Evolutionary conservation across 2,888 invertebrate species (phyloP).

Genomic region (Nezara viridula): DNA sequence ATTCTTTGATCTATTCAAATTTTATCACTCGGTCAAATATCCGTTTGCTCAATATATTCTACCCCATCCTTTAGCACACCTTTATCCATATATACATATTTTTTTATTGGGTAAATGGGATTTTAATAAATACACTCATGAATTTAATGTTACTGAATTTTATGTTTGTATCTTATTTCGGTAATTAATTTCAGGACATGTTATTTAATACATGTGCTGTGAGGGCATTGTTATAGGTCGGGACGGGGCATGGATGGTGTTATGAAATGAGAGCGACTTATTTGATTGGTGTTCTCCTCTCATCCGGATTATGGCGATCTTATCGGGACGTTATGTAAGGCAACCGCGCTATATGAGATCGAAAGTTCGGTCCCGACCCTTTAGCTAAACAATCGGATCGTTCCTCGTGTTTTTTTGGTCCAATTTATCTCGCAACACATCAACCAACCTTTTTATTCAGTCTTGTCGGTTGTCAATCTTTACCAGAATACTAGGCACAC

Average conservation of each 20-base stretch:
- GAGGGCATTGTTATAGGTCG: background rate
- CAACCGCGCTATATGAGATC: background rate
- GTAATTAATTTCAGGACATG: background rate
- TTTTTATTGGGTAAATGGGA: too few relatives aligned
- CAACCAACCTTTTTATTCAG: background rate
- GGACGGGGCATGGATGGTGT: background rate
- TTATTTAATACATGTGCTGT: background rate
- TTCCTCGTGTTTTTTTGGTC: background rate
- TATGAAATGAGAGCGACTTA: background rate
- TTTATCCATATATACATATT: too few relatives aligned
- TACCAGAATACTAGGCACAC: too few relatives aligned
- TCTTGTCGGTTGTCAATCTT: background rate
- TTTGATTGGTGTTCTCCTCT: background rate
- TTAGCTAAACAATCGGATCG: background rate
- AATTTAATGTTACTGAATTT: too few relatives aligned
- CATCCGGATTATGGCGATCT: background rate
- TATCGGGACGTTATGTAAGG: background rate
- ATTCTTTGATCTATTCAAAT: too few relatives aligned
- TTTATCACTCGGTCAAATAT: too few relatives aligned
- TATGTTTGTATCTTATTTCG: background rate
- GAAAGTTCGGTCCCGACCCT: background rate
- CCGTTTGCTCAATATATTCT: too few relatives aligned
- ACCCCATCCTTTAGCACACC: too few relatives aligned
- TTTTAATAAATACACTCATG: too few relatives aligned
- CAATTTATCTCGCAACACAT: background rate